Percentiles rank a stretch among this genome's conserved stretches.
phyloP scores from a whole-genome alignment of 2,113 vertebrate genomes.

The Parotia lawesii region DNA sequence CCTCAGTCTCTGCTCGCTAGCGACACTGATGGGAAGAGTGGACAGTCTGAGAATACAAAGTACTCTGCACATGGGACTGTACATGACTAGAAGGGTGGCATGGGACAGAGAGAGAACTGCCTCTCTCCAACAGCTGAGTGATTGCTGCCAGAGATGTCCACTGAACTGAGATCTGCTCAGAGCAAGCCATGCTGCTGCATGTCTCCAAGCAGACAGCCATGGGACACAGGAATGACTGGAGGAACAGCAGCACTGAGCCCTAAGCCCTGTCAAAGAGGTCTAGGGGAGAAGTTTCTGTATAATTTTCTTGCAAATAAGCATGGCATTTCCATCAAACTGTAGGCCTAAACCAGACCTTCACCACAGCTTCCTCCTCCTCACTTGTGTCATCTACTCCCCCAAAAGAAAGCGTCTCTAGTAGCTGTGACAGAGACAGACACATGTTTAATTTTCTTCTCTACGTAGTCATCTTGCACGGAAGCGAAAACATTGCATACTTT shows the following conservation, averaged over 20 bases:
- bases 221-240: not conserved
- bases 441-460: not conserved
- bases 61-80: not conserved
- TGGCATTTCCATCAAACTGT: not conserved
- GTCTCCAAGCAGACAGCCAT: not conserved
- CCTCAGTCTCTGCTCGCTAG: no score
- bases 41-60: not conserved
- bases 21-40: not conserved
- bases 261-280: not conserved
- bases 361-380: not conserved
- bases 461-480: not conserved
- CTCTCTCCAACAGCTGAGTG: not conserved
- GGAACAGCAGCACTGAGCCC: not conserved
- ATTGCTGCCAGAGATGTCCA: not conserved
- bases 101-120: not conserved
- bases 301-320: not conserved
- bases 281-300: not conserved
- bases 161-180: not conserved
- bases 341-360: not conserved
- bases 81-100: not conserved
- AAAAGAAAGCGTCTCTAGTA: not conserved
- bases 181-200: no score
- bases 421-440: not conserved
- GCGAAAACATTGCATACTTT: not conserved
- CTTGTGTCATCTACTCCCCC: not conserved